These are phyloP conservation scores for Gallirallus australis DNA, from an alignment of 2,797 vertebrate species.

Conservation along the genomic window DNA sequence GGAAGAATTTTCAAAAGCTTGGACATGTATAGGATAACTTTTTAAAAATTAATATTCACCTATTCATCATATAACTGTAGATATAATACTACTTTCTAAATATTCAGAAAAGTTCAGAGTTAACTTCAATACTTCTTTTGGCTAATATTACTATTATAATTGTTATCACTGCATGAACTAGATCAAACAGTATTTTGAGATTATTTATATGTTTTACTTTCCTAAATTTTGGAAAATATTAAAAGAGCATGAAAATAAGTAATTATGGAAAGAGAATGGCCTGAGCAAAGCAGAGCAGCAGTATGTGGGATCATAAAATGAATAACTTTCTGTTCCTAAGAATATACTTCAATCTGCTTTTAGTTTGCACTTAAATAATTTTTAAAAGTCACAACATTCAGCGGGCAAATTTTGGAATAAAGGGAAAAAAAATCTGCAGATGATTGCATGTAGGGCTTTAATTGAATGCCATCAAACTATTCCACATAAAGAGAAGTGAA, in stretches of 20 bases:
- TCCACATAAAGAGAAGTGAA: background rate
- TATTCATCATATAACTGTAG: background rate
- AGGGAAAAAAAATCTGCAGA: background rate
- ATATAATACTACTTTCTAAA: background rate
- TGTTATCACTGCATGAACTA: background rate
- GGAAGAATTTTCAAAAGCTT: background rate
- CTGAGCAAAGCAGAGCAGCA: background rate
- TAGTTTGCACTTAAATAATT: background rate
- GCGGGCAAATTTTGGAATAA: background rate
- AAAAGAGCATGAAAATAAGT: background rate
- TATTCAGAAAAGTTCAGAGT: background rate
- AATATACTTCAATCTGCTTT: background rate
- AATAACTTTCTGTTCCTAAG: background rate
- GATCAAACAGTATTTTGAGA: background rate
- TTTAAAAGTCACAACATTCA: background rate
- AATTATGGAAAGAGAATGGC: background rate
- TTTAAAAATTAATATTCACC: background rate
- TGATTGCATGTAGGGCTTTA: background rate
- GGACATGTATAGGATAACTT: background rate
- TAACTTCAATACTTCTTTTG: background rate
- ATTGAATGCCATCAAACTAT: background rate
- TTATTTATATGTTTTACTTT: background rate
- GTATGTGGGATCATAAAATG: background rate
- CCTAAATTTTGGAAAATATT: background rate
- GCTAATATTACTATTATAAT: background rate